Evolutionary conservation across 2,888 invertebrate species (phyloP).

Genomic region (Mimachlamys varia): DNA sequence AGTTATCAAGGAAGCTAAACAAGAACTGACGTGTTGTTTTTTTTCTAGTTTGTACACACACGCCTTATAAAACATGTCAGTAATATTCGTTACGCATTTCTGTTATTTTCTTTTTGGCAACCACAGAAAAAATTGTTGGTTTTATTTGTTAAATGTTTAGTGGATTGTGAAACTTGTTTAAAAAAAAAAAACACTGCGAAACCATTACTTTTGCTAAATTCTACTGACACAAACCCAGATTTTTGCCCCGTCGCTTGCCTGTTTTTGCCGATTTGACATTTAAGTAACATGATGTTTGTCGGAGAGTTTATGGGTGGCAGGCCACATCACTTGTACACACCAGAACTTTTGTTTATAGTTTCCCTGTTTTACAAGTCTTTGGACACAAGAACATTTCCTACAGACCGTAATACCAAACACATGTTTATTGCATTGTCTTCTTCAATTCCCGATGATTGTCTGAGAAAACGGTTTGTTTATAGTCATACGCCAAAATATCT

Average conservation of each 20-base stretch:
- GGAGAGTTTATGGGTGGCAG: neutral
- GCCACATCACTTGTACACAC: neutral
- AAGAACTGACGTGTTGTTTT: neutral
- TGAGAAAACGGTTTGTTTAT: neutral
- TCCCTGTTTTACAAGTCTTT: neutral
- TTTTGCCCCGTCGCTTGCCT: neutral
- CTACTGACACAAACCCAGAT: no score
- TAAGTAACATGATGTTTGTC: neutral
- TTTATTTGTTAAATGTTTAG: neutral
- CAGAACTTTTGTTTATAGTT: neutral
- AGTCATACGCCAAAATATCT: neutral
- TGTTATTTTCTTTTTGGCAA: neutral
- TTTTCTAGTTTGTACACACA: neutral
- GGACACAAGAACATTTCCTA: neutral
- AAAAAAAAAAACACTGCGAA: no score
- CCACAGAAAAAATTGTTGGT: neutral
- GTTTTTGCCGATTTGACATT: conserved; percentile 2
- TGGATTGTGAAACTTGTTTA: neutral
- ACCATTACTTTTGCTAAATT: no score
- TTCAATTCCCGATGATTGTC: conserved; percentile 9
- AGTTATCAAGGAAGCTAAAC: neutral
- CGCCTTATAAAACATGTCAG: neutral
- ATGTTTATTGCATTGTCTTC: neutral
- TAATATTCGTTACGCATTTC: neutral
- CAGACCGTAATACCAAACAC: neutral